phyloP scores from a whole-genome alignment of 2,797 vertebrate genomes.

The Glyptemys insculpta region DNA sequence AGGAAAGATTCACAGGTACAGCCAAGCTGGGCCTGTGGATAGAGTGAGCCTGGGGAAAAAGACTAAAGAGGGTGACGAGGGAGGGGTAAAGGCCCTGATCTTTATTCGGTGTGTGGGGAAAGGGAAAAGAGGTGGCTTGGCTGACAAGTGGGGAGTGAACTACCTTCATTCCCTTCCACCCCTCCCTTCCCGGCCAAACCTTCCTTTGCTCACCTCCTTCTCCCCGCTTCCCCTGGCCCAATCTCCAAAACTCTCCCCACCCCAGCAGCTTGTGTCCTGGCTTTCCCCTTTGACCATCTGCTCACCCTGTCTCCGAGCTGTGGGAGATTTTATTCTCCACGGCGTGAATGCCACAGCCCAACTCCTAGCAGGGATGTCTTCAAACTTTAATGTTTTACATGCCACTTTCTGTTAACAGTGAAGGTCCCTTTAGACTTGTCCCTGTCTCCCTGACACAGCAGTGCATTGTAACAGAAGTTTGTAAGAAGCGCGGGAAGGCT shows the following conservation, averaged over 20 bases:
- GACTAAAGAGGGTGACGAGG: not conserved
- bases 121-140: not conserved
- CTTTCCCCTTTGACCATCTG: not conserved
- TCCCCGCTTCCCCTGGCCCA: not conserved
- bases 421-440: not conserved
- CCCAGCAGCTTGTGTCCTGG: not conserved
- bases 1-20: accelerated
- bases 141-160: not conserved
- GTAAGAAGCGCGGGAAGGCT: not conserved
- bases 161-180: not conserved
- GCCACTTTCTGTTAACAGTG: not conserved
- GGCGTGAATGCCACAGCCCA: not conserved
- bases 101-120: accelerated
- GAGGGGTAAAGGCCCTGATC: not conserved
- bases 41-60: not conserved
- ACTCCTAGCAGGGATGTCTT: not conserved
- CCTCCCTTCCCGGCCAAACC: not conserved
- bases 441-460: not conserved
- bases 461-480: not conserved
- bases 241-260: not conserved
- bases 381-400: not conserved
- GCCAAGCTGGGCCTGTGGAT: not conserved
- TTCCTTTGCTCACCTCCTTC: no score
- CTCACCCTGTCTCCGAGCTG: not conserved
- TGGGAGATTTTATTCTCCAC: not conserved